Base-by-base conservation (phyloP, 1,140 invertebrate genomes). In the Bombus waltoni region DNA sequence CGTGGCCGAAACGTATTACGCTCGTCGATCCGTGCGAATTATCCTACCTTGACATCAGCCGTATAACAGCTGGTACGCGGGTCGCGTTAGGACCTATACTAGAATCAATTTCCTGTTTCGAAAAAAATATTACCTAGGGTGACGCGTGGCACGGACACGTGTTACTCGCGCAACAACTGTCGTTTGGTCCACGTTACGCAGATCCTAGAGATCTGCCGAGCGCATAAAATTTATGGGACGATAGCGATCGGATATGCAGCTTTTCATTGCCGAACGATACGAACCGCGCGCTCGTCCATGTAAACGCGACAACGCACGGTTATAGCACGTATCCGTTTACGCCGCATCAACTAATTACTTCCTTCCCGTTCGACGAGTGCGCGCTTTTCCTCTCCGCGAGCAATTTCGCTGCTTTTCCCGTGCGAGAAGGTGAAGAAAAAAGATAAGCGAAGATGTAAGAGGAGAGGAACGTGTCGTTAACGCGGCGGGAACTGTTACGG, bases 51-150 rank as follows among this genome's bases (percentile, higher is more conserved):
- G 72, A 38, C 66, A 77, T 88, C 76, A n/a, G 11, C 25, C 74
- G 22, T 9, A 40, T 70, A 65, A 85, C 88, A 89, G 88, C 87
- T 89, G 87, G 70, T 70, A 59, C 42, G 40, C 87, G 74, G 35
- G 38, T 4, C 28, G 47, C 47, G 28, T 62, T 53, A 66, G 25
- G 28, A 66, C 65, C 71, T 77, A 83, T 72, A 76, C 68, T 66
- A 75, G 76, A 87, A 89, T 89, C 87, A 89, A 89, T 89, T 89
- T 89, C 87, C 88, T 74, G 84, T 80, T 62, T 57, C 22, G 53
- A 32, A n/a, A 68, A 32, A 47, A 82, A 66, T 76, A 76, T 47
- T 65, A 22, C 65, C 53, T 80, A 38, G 80, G 71, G 70, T 44
- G 71, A 80, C 74, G 72, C 57, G 38, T 47, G 76, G 32, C 79